Evolutionary conservation across 2,113 vertebrate genomes (phyloP).

Genomic region (Tragelaphus imberbis): DNA sequence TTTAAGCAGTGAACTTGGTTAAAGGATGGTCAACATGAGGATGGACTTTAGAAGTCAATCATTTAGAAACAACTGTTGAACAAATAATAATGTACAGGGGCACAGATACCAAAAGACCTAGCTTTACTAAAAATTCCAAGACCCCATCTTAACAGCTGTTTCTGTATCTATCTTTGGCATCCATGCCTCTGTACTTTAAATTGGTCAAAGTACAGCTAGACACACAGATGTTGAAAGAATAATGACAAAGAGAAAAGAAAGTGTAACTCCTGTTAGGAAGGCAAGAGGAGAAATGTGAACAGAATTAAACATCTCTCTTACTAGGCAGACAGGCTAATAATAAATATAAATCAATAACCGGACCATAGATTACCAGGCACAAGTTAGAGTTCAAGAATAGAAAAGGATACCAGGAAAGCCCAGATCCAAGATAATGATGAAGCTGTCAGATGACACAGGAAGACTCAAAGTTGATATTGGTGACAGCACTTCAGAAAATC

Average conservation of each 20-base stretch:
- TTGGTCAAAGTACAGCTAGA: neutral
- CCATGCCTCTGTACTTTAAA: neutral
- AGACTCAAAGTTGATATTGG: neutral
- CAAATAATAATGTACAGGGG: neutral
- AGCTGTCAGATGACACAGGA: neutral
- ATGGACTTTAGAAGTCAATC: constrained; percentile 7
- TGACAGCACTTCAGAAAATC: neutral
- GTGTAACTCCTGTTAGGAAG: neutral
- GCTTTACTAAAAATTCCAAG: neutral
- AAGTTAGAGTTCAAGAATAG: neutral
- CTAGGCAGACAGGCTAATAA: neutral
- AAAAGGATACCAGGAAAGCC: neutral
- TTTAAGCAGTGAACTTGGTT: neutral
- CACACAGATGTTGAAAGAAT: neutral
- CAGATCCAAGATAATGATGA: neutral
- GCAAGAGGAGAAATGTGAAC: neutral
- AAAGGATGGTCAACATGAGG: neutral
- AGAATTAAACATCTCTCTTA: neutral
- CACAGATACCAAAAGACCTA: neutral
- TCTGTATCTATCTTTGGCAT: neutral
- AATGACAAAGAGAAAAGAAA: neutral
- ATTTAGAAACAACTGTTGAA: neutral
- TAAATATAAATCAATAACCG: neutral
- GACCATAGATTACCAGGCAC: neutral
- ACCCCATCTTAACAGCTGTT: neutral